Conservation (phyloP, 2,113 vertebrate species). For the Lonchura striata region DNA sequence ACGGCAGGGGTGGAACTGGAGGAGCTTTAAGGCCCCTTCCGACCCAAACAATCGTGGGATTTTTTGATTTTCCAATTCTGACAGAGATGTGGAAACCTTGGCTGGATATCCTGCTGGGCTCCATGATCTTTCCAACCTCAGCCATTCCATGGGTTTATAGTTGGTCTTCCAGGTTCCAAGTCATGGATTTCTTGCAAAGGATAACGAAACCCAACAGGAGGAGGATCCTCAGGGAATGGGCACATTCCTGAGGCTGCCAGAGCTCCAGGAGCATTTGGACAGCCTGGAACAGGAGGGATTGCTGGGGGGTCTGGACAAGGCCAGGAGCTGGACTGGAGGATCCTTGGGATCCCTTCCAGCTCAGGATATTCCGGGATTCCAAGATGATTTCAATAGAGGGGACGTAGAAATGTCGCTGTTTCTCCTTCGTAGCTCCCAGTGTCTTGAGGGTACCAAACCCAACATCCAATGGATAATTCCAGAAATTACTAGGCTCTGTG, state of each 20-base stretch:
- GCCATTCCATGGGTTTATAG: neutral
- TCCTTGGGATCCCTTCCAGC: neutral
- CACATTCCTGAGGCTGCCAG: neutral
- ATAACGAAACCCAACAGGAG: neutral
- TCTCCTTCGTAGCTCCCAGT: rapidly evolving
- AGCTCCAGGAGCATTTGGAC: neutral
- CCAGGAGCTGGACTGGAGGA: neutral
- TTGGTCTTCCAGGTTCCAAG: neutral
- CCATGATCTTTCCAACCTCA: neutral
- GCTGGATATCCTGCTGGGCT: neutral
- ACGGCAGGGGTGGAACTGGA: neutral
- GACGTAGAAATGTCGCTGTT: rapidly evolving
- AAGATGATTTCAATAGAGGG: neutral
- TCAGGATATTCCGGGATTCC: neutral
- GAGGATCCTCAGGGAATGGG: neutral
- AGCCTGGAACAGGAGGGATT: neutral
- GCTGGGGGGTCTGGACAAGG: neutral
- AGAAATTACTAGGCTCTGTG: neutral
- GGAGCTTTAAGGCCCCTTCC: neutral
- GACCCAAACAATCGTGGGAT: neutral
- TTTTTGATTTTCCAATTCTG: neutral
- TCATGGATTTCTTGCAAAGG: neutral
- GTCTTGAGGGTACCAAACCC: neutral
- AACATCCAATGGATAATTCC: neutral
- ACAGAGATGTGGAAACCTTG: too few species aligned